Base-by-base conservation (phyloP, 1,140 invertebrate genomes). In the Bombus difficillimus region DNA sequence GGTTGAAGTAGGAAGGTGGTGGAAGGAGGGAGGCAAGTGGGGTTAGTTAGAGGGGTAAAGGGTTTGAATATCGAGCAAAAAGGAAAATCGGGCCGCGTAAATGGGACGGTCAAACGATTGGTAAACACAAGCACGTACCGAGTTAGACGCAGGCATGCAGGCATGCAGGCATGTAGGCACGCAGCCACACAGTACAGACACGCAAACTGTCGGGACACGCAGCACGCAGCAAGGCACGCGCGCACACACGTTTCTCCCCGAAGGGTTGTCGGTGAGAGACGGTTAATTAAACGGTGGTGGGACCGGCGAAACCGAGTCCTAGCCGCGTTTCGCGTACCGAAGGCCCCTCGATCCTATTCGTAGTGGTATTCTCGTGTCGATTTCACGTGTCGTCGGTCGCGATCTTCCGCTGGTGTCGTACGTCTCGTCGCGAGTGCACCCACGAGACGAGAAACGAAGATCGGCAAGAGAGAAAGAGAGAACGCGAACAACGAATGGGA, bases 121-220 rank as follows among this genome's bases (percentile, higher is more conserved):
- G 66, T 85, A 85, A 85, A 85, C 83, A 85, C 66, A 73, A 32
- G 53, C 68, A 73, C 83, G 76, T 62, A 85, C 53, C 75, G 83
- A 69, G 66, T 15, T 22, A 39, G 22, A 32, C 62, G 53, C 62
- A 59, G 53, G 32, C 81, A 64, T 66, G 71, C 39, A 47, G 34
- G 10, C 81, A 75, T 28, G 78, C 68, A 85, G 41, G 37, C 72
- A 85, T 76, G 34, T 4, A 71, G 12, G 37, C 71, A 66, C 72
- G 37, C 68, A 32, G 18, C 53, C 39, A 75, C 73, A n/a, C 69
- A 71, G 34, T 43, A 66, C n/a, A 84, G 37, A 34, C 71, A 69
- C 69, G 57, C 39, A 62, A 12, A 12, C 79, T 62, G 43, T 34
- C 47, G 68, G 62, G 1, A 25, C 59, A 73, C 59, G 57, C 66